These are phyloP conservation scores for Blastomussa wellsi DNA, from an alignment of 92 coral and sea anemone species.

Conservation along the genomic window DNA sequence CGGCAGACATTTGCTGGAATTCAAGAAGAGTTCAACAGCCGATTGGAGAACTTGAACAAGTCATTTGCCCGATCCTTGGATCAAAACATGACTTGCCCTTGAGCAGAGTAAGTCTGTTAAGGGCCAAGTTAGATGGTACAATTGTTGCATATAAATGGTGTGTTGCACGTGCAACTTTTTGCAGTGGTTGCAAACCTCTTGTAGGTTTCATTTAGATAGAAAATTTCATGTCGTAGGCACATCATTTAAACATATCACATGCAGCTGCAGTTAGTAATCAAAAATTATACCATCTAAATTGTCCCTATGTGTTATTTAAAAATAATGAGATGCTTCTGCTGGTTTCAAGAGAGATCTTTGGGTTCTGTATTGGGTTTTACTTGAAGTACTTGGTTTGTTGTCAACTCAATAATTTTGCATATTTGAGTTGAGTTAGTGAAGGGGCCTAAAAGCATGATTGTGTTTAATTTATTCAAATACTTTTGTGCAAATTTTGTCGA, in stretches of 20 bases:
- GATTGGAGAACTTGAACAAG: slow-evolving; percentile 81
- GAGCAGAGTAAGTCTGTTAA: slow-evolving; percentile 20
- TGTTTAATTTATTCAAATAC: no score
- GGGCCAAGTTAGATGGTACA: neutral
- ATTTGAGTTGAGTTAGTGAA: neutral
- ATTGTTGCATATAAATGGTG: neutral
- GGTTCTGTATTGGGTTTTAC: neutral
- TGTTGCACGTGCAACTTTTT: neutral
- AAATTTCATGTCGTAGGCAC: neutral
- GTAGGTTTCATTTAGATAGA: no score
- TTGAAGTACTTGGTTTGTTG: neutral
- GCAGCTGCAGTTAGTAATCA: neutral
- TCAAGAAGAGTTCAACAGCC: slow-evolving; percentile 89
- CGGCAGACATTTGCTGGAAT: slow-evolving; percentile 91
- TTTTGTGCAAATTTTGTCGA: no score
- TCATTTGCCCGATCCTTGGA: slow-evolving; percentile 83
- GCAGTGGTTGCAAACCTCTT: neutral
- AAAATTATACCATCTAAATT: neutral
- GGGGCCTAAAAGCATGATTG: no score
- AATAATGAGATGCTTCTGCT: neutral
- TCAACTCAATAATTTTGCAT: no score
- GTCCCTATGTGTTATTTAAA: neutral
- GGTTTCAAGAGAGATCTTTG: neutral
- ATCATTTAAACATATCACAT: neutral
- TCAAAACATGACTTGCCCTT: slow-evolving; percentile 53